Percentiles rank a stretch among this genome's conserved stretches.
Conservation (phyloP, 2,113 vertebrate genomes). For the Stomatorhinus ivindoensis region DNA sequence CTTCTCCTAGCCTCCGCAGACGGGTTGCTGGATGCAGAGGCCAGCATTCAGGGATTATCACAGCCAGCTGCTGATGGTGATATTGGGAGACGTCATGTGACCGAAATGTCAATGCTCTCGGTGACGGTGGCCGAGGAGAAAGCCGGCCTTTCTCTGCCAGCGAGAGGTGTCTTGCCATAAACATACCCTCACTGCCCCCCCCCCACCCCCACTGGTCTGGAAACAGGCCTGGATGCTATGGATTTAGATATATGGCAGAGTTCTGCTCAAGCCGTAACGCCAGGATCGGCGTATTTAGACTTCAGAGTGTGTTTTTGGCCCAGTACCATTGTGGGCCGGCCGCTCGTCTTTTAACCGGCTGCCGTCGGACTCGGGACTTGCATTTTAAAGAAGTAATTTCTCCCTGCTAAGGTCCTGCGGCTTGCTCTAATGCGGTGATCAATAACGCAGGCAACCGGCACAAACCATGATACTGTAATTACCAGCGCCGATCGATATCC, state of each 20-base stretch:
- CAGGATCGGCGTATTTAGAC: background rate
- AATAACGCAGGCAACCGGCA: slow-evolving; percentile 11
- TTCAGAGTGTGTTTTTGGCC: background rate
- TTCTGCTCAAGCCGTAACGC: background rate
- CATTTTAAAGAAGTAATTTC: slow-evolving; percentile 12
- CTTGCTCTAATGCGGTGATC: slow-evolving; percentile 9
- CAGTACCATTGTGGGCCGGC: background rate
- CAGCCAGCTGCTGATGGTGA: background rate
- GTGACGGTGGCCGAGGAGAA: background rate
- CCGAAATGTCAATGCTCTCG: background rate
- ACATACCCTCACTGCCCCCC: background rate
- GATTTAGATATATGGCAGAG: background rate
- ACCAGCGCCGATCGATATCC: background rate
- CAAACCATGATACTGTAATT: slow-evolving; percentile 19
- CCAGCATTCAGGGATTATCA: background rate
- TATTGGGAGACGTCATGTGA: background rate
- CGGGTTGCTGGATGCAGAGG: background rate
- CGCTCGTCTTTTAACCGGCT: background rate
- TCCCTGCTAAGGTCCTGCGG: background rate
- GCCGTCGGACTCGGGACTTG: background rate
- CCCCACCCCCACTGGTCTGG: background rate
- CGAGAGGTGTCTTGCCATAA: background rate
- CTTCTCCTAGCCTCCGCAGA: background rate
- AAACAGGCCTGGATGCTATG: background rate
- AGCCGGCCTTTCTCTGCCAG: background rate